These are phyloP conservation scores for Pseudonaja textilis DNA, from an alignment of 2,113 vertebrate species.

Conservation along the genomic window DNA sequence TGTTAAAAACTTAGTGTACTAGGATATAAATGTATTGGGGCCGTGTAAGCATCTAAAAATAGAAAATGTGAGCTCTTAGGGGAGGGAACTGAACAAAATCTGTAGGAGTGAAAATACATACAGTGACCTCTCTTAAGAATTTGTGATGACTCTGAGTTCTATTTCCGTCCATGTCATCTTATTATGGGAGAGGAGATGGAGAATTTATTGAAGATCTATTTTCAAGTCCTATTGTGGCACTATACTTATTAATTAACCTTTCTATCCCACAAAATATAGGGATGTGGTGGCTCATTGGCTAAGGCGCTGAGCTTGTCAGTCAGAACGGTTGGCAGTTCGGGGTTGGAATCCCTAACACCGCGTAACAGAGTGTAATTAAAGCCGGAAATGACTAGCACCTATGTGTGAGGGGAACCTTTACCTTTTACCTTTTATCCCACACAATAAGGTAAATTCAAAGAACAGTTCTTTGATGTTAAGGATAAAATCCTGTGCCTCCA, in stretches of 20 bases:
- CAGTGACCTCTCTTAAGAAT: conserved; percentile 21
- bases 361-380: too few species aligned
- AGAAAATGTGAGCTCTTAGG: conserved; percentile 26
- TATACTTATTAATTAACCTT: not conserved
- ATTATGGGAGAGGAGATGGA: not conserved
- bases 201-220: not conserved
- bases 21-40: conserved; percentile 22
- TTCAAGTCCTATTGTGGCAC: not conserved
- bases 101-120: conserved; percentile 18
- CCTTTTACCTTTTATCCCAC: too few species aligned
- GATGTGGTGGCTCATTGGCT: too few species aligned
- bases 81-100: conserved; percentile 26
- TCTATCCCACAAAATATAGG: not conserved
- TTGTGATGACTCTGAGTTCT: conserved; percentile 19
- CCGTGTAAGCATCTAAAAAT: conserved; percentile 33
- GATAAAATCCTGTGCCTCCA: not conserved
- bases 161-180: conserved; percentile 20
- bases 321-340: too few species aligned
- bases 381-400: too few species aligned
- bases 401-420: too few species aligned
- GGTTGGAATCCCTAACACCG: too few species aligned
- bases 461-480: not conserved
- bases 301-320: too few species aligned
- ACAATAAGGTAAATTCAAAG: not conserved
- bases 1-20: conserved; percentile 14